Base-by-base conservation (phyloP, 2,888 invertebrate genomes). In the Luffia ferchaultella region DNA sequence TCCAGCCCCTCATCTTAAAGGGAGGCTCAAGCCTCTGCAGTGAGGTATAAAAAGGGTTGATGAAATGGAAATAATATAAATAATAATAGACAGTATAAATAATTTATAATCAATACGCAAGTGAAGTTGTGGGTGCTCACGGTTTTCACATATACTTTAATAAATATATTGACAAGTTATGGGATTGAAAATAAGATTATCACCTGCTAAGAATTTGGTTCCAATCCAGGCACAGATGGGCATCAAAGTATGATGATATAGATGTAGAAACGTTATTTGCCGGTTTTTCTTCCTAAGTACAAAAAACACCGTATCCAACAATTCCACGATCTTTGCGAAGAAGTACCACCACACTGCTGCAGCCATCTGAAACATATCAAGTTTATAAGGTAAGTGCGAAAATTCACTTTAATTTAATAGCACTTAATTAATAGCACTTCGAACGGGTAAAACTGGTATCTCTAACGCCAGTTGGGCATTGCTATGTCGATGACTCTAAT, bases 271-370 rank as follows among this genome's bases (percentile, higher is more conserved):
- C 0, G 94, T 90, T 18, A 96, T 91, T 74, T 96, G 96, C 50
- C 89, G 90, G 62, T 93, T 90, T 73, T 96, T 96, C 74, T 96
- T 96, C 47, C 96, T 87, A 60, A 96, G 72, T 5, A 96, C 93
- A 67, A 96, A 96, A 80, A 97, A 96, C 18, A 94, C 87, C 0
- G 93, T 93, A 64, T 93, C 93, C 53, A 93, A 65, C 0, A 93
- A 84, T 64, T 93, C 93, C 1, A 91, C 84, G 48, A 93, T 79
- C 74, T 93, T 93, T 16, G 92, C 92, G 56, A 91, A 86, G 66
- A 92, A 93, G 66, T 93, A 93, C 86, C 90, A 91, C 91, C 91
- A 92, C 1, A 91, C 90, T 42, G 88, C 88, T 53, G 79, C 77
- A 49, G 85, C 87, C 72, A 85, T 85, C 90, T 89, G 62, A 1